phyloP scores from a whole-genome alignment of 1,140 invertebrate genomes.

The Drosophila arawakana region DNA sequence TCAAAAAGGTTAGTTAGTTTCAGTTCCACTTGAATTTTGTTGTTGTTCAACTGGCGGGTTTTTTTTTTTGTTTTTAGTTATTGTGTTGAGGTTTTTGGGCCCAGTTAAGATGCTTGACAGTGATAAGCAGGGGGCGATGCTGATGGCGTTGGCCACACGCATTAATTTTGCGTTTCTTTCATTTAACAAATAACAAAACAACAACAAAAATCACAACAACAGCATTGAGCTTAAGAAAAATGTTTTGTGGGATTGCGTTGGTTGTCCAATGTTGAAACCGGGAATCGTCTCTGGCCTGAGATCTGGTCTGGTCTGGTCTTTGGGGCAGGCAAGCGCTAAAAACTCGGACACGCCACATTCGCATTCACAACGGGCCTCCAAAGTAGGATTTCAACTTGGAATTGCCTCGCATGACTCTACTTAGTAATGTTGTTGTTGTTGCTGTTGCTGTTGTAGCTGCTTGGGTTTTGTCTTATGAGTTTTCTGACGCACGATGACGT shows the following conservation, averaged over 20 bases:
- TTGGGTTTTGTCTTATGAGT: constrained; percentile 74
- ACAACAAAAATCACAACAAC: constrained; percentile 34
- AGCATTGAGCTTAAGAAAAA: constrained; percentile 37
- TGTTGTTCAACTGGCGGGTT: constrained; percentile 5
- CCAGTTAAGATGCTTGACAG: constrained; percentile 64
- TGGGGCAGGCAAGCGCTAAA: constrained; percentile 66
- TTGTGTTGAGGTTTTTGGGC: constrained; percentile 1
- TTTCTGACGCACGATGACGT: constrained; percentile 81
- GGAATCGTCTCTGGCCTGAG: constrained; percentile 20
- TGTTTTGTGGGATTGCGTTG: constrained; percentile 42
- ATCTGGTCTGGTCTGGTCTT: constrained; percentile 20
- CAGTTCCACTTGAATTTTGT: constrained; percentile 41
- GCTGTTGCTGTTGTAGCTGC: constrained; percentile 22
- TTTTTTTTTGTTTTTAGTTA: too few species aligned
- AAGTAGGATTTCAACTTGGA: constrained; percentile 45
- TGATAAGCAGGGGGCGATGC: constrained; percentile 73
- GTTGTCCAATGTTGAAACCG: constrained; percentile 2
- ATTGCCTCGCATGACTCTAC: constrained; percentile 45
- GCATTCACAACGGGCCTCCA: constrained; percentile 60
- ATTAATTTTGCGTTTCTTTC: constrained; percentile 79
- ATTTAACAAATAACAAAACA: constrained; percentile 62
- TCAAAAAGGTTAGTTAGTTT: constrained; percentile 20
- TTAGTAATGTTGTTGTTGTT: constrained; percentile 23
- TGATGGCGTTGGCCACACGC: constrained; percentile 78
- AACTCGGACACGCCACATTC: constrained; percentile 78